A percentile compares a stretch with the other conserved stretches of the same genome.
Evolutionary conservation across 1,140 invertebrate species (phyloP).

Genomic region (Macrobrachium rosenbergii): DNA sequence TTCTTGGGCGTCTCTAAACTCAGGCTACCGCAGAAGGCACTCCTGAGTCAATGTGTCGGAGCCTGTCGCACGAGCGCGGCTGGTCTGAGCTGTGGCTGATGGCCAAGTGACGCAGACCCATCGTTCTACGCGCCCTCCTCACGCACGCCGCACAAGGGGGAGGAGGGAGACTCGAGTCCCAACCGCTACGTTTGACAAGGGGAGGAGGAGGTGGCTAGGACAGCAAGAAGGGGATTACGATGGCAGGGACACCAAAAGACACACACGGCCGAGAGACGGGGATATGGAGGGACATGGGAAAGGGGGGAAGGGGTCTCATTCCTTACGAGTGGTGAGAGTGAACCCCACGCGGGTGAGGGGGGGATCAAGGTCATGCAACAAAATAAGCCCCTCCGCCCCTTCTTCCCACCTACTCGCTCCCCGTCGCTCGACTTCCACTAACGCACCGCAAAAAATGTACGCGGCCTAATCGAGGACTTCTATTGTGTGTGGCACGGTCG

Average conservation of each 20-base stretch:
- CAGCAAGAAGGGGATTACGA: background rate
- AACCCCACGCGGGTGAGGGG: background rate
- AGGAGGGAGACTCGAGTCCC: background rate
- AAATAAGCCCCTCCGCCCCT: background rate
- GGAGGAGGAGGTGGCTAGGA: background rate
- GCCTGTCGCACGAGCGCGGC: slow-evolving; percentile 49
- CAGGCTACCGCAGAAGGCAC: slow-evolving; percentile 53
- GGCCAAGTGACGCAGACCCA: slow-evolving; percentile 47
- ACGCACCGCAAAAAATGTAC: slow-evolving; percentile 4
- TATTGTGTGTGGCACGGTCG: background rate
- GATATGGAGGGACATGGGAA: background rate
- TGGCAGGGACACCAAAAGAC: background rate
- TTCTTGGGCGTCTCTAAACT: slow-evolving; percentile 9
- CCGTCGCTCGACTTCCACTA: background rate
- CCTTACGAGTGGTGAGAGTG: background rate
- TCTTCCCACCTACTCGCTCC: background rate
- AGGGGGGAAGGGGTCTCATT: background rate
- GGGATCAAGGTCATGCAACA: slow-evolving; percentile 39
- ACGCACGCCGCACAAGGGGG: slow-evolving; percentile 39
- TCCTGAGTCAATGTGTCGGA: slow-evolving; percentile 36
- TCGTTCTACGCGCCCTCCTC: slow-evolving; percentile 53
- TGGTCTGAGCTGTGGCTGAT: slow-evolving; percentile 52
- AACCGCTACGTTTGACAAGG: background rate
- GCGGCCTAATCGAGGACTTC: background rate
- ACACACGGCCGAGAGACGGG: background rate